Base-by-base conservation (phyloP, 2,888 invertebrate species). In the Drosophila siamana region DNA sequence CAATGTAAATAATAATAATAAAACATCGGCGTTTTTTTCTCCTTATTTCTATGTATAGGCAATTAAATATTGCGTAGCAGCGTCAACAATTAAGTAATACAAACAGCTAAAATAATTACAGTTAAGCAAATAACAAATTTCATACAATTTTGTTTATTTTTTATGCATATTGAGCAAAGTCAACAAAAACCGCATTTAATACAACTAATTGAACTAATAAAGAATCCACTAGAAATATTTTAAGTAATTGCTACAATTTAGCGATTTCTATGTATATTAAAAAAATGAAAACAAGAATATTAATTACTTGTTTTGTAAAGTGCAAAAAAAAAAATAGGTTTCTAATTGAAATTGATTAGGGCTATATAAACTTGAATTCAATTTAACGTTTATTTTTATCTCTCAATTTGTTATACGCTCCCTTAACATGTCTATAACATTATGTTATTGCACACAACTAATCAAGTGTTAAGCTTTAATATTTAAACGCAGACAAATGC, bases 1-100 rank as follows among this genome's bases (percentile, higher is more conserved):
- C 16, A 61, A 54, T 48, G 33, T 13, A 76, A 69, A 74, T 47
- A 61, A n/a, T n/a, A n/a, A n/a, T n/a, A n/a, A n/a, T n/a, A n/a
- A n/a, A n/a, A n/a, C n/a, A n/a, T n/a, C n/a, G 28, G 2, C 33
- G 1, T 55, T 55, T 55, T 30, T 22, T 19, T n/a, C n/a, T n/a
- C n/a, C n/a, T n/a, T n/a, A n/a, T n/a, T n/a, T n/a, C n/a, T n/a
- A 4, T 13, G n/a, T 19, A 1, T 11, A 7, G 28, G 5, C 19
- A 52, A 40, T 44, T 46, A 16, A 44, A 38, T 36, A 11, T 30
- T 30, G 2, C 28, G 13, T 9, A 40, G 9, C 8, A 4, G 11
- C 5, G 9, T n/a, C 54, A 36, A 13, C 13, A 11, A 54, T 51
- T 22, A 59, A 51, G 30, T 51, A 51, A 59, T 36, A 33, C 36